Evolutionary conservation across 53 echinoderm and acorn worm genomes (phyloP).

Genomic region (Holothuria leucospilota): DNA sequence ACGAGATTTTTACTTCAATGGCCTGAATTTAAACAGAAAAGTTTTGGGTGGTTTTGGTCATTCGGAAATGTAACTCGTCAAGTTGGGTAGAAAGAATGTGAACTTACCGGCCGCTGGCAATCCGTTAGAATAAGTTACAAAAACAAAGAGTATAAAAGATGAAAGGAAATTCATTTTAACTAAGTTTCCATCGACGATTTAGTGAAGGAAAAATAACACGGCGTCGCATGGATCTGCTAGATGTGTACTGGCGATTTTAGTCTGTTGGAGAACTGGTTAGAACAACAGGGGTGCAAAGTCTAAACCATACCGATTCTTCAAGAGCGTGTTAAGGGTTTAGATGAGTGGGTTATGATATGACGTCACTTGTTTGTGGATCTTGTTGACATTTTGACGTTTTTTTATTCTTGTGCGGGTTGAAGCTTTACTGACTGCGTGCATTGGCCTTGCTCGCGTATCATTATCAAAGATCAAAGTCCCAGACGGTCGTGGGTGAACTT

Average conservation of each 20-base stretch:
- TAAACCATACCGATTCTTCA: neutral
- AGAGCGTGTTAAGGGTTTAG: slow-evolving; percentile 23
- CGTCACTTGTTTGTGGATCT: slow-evolving; percentile 15
- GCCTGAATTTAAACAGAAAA: no score
- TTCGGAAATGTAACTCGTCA: no score
- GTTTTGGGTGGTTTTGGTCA: no score
- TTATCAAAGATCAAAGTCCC: slow-evolving; percentile 10
- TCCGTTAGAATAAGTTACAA: slow-evolving; percentile 5
- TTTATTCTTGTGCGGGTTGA: neutral
- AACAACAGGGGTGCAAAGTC: slow-evolving; percentile 16
- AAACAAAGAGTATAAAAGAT: neutral
- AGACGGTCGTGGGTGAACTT: no score
- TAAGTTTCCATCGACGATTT: no score
- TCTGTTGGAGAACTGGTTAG: neutral
- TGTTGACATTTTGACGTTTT: slow-evolving; percentile 25
- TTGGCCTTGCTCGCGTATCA: neutral
- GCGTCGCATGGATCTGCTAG: neutral
- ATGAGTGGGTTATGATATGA: slow-evolving; percentile 34
- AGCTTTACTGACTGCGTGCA: neutral
- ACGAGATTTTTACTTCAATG: no score
- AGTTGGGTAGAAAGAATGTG: neutral
- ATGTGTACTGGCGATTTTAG: neutral
- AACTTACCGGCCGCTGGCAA: neutral
- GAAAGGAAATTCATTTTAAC: slow-evolving; percentile 2
- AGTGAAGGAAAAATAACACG: neutral